Conservation (phyloP, 2,888 invertebrate genomes). For the Zygothrica quintamaculata region DNA sequence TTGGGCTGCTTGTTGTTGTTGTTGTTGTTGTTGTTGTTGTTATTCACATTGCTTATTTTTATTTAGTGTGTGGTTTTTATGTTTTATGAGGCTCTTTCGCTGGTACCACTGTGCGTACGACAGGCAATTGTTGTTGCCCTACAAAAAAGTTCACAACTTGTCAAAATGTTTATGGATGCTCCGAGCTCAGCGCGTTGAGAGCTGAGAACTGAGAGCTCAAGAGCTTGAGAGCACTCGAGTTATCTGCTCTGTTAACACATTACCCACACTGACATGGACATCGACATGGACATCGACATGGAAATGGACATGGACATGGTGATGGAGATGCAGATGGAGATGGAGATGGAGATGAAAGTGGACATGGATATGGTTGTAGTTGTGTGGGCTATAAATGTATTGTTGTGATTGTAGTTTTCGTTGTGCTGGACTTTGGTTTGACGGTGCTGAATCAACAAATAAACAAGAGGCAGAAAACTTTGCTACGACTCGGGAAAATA, state of each 20-base stretch:
- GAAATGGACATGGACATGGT: conserved; percentile 13
- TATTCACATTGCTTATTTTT: conserved; percentile 29
- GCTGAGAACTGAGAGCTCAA: too few relatives aligned
- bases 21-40: conserved; percentile 24
- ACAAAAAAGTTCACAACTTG: conserved; percentile 77
- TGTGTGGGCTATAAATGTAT: too few relatives aligned
- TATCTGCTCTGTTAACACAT: conserved; percentile 75
- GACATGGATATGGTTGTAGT: conserved; percentile 21
- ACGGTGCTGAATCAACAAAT: conserved; percentile 78
- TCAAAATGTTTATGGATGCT: conserved; percentile 75
- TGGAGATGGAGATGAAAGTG: conserved; percentile 5
- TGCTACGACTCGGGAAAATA: conserved; percentile 51
- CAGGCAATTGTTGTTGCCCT: too few relatives aligned
- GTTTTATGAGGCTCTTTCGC: conserved; percentile 58
- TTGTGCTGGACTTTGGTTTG: conserved; percentile 52
- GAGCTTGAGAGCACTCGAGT: conserved; percentile 31
- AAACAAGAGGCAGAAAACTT: conserved; percentile 68
- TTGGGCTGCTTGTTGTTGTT: conserved; percentile 8
- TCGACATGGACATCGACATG: conserved; percentile 19
- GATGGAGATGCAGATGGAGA: conserved; percentile 15
- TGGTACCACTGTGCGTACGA: conserved; percentile 47
- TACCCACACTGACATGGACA: conserved; percentile 55
- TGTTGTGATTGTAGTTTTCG: neutral
- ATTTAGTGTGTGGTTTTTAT: conserved; percentile 63
- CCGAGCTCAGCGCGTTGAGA: too few relatives aligned